Base-by-base conservation (phyloP, 2,888 invertebrate genomes). In the Petrophora chlorosata region DNA sequence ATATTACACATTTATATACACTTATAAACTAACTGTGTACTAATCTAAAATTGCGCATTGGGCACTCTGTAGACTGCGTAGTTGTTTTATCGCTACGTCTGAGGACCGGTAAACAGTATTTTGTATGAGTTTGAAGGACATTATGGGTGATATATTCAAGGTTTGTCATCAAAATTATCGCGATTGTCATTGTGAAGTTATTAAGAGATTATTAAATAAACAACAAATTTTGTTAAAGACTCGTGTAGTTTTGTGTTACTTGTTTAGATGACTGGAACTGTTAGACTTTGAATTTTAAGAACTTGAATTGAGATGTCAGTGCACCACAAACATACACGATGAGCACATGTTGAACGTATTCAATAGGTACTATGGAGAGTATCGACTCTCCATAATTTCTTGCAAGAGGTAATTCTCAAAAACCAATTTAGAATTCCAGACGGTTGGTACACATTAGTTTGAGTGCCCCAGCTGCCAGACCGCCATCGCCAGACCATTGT, bases 81-180 rank as follows among this genome's bases (percentile, higher is more conserved):
- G 42, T 40, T 19, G 23, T 42, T 42, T 42, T 48, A 48, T 48
- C 41, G 19, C 13, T 28, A 54, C 49, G 49, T 53, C 50, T 53
- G 60, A 51, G 61, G 59, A 63, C 72, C 63, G 53, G 67, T 64
- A 64, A 66, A 65, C 53, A 58, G 54, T 68, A 79, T 79, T 79
- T 76, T 75, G 61, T 67, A 41, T 23, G 19, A 30, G 22, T 42
- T 46, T 38, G 29, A 57, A 81, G 78, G 76, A 75, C 79, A 53
- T 54, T 29, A n/a, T 51, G 25, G 49, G 56, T 42, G 33, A 47
- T 57, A 52, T 65, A 36, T 48, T 29, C 32, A 39, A 42, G 39
- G 44, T 52, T 53, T 44, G 53, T 59, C 51, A 41, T 51, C 42
- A 50, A n/a, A 16, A 25, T 29, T 33, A 34, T 43, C 43, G 29